phyloP scores from a whole-genome alignment of 2,113 vertebrate species.

The Bombycilla garrulus region DNA sequence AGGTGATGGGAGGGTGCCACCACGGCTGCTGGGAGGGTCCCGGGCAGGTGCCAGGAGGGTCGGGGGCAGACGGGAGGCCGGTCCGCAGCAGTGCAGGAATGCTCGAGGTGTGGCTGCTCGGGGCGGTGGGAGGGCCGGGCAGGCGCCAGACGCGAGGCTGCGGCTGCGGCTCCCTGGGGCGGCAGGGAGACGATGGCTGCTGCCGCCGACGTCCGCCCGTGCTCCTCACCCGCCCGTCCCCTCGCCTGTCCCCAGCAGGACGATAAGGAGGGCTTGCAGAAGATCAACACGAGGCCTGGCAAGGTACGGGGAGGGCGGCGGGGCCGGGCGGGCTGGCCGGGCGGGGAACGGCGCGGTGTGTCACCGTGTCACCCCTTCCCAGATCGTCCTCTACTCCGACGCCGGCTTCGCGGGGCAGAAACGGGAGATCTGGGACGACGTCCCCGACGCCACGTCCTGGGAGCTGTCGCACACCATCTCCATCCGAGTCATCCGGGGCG shows the following conservation, averaged over 20 bases:
- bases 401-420: slow-evolving; percentile 79
- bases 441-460: slow-evolving; percentile 81
- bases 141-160: background rate
- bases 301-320: slow-evolving; percentile 76
- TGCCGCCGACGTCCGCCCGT: rapidly evolving
- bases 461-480: slow-evolving; percentile 82
- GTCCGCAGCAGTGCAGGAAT: background rate
- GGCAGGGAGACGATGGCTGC: background rate
- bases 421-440: slow-evolving; percentile 81
- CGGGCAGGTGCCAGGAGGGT: background rate
- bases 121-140: slow-evolving; percentile 3
- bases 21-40: background rate
- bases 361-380: background rate
- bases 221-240: background rate
- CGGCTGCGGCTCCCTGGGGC: background rate
- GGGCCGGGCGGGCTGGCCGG: background rate
- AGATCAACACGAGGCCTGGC: slow-evolving; percentile 88
- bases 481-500: slow-evolving; percentile 87
- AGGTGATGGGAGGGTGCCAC: background rate
- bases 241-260: slow-evolving; percentile 46
- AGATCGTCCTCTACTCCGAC: slow-evolving; percentile 88
- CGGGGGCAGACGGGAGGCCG: background rate
- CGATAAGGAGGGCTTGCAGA: slow-evolving; percentile 80
- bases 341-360: rapidly evolving
- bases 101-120: slow-evolving; percentile 35